These are phyloP conservation scores for Caloenas nicobarica DNA, from an alignment of 2,113 vertebrate species.

Conservation along the genomic window DNA sequence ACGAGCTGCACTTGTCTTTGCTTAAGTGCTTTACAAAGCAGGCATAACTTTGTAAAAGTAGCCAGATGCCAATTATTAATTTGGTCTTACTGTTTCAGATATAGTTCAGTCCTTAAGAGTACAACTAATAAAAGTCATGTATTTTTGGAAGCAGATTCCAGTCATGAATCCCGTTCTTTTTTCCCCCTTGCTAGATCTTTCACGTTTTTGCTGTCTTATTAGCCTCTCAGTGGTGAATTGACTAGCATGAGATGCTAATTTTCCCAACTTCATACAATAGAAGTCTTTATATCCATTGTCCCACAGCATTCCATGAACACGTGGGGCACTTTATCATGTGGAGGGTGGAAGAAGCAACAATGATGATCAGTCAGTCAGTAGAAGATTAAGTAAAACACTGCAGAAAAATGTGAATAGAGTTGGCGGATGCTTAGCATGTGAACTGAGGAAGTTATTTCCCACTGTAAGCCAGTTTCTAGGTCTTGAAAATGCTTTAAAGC, in stretches of 20 bases:
- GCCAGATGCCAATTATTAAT: background rate
- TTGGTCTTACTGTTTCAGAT: background rate
- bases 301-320: background rate
- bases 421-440: background rate
- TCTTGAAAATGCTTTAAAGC: background rate
- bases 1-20: background rate
- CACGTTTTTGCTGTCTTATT: background rate
- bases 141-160: background rate
- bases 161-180: background rate
- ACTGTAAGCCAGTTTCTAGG: background rate
- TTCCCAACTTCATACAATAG: background rate
- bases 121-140: background rate
- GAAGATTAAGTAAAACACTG: background rate
- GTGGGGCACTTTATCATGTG: background rate
- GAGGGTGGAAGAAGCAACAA: background rate
- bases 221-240: background rate
- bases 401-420: conserved; percentile 14
- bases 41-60: background rate
- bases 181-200: background rate
- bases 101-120: background rate
- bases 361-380: background rate
- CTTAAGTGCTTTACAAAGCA: background rate
- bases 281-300: background rate
- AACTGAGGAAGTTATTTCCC: background rate
- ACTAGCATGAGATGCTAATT: background rate